Evolutionary conservation across 2,888 invertebrate species (phyloP).

Genomic region (Plagodis pulveraria): DNA sequence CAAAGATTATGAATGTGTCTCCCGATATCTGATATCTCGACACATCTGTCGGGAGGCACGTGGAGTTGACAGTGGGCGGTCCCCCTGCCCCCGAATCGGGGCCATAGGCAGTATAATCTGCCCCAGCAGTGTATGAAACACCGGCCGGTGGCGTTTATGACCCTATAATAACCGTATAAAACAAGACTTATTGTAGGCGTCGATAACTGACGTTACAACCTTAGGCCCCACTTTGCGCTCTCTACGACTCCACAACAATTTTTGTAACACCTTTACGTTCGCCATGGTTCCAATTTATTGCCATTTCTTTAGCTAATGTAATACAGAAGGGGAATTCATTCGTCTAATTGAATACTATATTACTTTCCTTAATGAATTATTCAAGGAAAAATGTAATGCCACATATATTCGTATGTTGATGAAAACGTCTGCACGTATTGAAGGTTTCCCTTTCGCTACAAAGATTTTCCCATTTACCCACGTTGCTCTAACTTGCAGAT

Average conservation of each 20-base stretch:
- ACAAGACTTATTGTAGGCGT: conserved; percentile 83
- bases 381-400: conserved; percentile 32
- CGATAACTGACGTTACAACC: conserved; percentile 81
- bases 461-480: conserved; percentile 10
- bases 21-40: conserved; percentile 83
- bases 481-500: conserved; percentile 39
- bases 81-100: conserved; percentile 56
- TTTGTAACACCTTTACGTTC: conserved; percentile 54
- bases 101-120: conserved; percentile 80
- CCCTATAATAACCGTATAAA: conserved; percentile 85
- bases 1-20: conserved; percentile 83
- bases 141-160: conserved; percentile 83
- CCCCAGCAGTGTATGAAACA: conserved; percentile 82
- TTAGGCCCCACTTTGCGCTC: conserved; percentile 66
- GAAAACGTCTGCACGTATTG: conserved; percentile 35
- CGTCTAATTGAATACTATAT: conserved; percentile 51
- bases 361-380: conserved; percentile 41
- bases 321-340: conserved; percentile 46
- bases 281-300: conserved; percentile 49
- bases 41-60: conserved; percentile 82
- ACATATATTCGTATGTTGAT: conserved; percentile 33
- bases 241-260: conserved; percentile 50
- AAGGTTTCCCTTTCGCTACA: conserved; percentile 41
- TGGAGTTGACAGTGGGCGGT: conserved; percentile 76
- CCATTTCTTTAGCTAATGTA: conserved; percentile 47